Percentiles rank a stretch among this genome's conserved stretches.
phyloP scores from a whole-genome alignment of 2,797 vertebrate genomes.

The Gadopsis bispinosus region DNA sequence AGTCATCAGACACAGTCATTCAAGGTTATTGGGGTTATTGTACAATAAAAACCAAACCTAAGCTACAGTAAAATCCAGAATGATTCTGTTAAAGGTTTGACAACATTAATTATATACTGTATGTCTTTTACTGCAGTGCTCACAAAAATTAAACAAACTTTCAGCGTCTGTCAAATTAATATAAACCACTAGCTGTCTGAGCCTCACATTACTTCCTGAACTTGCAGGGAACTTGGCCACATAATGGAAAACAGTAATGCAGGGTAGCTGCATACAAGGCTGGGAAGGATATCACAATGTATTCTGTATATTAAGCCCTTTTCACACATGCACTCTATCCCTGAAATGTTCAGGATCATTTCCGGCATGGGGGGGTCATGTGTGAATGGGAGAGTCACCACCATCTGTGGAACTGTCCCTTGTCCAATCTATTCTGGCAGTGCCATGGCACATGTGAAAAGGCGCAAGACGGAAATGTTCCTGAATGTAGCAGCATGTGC shows the following conservation, averaged over 20 bases:
- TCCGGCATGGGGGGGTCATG: too few relatives aligned
- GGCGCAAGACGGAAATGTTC: too few relatives aligned
- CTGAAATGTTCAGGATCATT: too few relatives aligned
- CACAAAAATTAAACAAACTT: neutral
- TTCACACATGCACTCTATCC: too few relatives aligned
- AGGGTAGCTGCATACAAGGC: neutral
- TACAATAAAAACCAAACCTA: neutral
- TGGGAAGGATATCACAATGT: neutral
- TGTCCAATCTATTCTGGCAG: too few relatives aligned
- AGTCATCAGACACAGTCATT: slow-evolving; percentile 46
- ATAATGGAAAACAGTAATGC: slow-evolving; percentile 7
- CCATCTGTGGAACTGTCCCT: too few relatives aligned
- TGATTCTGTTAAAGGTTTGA: slow-evolving; percentile 9
- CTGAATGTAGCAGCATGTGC: too few relatives aligned
- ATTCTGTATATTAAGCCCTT: neutral
- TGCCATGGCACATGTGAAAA: too few relatives aligned
- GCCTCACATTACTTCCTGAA: slow-evolving; percentile 27
- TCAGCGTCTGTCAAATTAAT: neutral
- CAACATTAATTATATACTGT: neutral
- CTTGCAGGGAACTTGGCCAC: slow-evolving; percentile 23
- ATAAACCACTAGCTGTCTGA: neutral
- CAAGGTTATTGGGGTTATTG: slow-evolving; percentile 65
- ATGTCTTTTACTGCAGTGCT: neutral
- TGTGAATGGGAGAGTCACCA: too few relatives aligned
- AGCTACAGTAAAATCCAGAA: neutral